Conservation (phyloP, 2,888 invertebrate species). For the Hyposoter didymator region DNA sequence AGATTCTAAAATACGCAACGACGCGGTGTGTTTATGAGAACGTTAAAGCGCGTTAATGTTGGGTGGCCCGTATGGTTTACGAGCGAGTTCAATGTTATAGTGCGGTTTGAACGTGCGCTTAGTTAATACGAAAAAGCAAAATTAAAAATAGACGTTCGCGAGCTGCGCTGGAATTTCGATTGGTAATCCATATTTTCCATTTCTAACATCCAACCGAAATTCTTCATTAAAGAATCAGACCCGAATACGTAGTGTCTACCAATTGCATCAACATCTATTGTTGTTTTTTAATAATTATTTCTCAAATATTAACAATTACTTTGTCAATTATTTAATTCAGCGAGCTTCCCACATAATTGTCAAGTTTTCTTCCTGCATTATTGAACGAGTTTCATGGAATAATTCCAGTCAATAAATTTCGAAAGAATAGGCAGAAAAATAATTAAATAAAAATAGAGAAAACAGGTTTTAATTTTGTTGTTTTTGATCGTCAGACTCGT, state of each 20-base stretch:
- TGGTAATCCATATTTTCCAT: conserved; percentile 19
- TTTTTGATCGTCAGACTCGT: too few species aligned
- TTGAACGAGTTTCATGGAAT: not conserved
- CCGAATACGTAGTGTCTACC: not conserved
- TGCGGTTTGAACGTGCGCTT: conserved; percentile 62
- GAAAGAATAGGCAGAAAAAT: too few species aligned
- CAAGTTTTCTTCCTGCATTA: not conserved
- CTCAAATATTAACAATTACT: not conserved
- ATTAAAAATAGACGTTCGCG: conserved; percentile 57
- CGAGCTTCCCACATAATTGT: not conserved
- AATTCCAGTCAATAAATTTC: not conserved
- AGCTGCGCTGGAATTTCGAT: conserved; percentile 36
- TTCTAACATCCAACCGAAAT: not conserved
- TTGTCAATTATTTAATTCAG: not conserved
- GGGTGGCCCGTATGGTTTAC: conserved; percentile 53
- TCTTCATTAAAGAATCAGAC: not conserved
- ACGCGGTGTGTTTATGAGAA: conserved; percentile 65
- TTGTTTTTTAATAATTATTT: not conserved
- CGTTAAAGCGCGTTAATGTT: conserved; percentile 70
- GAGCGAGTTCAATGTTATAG: conserved; percentile 59
- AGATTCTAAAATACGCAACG: conserved; percentile 67
- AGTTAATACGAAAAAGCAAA: conserved; percentile 33
- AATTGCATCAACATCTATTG: not conserved
- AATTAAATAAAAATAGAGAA: too few species aligned
- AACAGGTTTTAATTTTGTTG: too few species aligned